Conservation (phyloP, 2,113 vertebrate genomes). For the Oreocharis arfaki region DNA sequence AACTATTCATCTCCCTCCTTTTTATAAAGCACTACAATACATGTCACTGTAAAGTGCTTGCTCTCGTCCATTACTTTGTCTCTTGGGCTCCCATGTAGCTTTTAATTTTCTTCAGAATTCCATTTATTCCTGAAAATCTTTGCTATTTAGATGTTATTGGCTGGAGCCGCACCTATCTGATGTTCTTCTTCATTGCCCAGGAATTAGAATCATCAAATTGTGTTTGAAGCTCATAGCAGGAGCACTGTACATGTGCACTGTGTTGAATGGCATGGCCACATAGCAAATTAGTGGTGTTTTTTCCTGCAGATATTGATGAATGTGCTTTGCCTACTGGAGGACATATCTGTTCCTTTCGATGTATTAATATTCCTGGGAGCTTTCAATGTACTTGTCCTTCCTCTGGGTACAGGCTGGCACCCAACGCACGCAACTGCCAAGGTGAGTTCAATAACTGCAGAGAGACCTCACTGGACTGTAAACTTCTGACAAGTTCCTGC, state of each 20-base stretch:
- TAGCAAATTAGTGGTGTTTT: background rate
- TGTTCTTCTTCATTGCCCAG: background rate
- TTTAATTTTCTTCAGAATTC: background rate
- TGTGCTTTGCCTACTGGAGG: constrained; percentile 94
- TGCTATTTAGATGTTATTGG: background rate
- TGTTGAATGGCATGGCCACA: background rate
- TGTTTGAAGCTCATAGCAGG: background rate
- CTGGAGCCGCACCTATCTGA: background rate
- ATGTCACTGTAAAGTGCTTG: background rate
- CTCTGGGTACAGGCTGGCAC: constrained; percentile 82
- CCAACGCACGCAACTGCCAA: constrained; percentile 94
- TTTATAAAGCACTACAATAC: background rate
- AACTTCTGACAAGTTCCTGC: background rate
- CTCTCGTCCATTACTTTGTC: background rate
- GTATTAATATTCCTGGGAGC: constrained; percentile 88
- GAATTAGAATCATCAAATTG: background rate
- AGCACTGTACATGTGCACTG: accelerated
- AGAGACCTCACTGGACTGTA: background rate
- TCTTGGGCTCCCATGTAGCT: background rate
- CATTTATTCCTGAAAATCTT: background rate
- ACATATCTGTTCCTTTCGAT: constrained; percentile 91
- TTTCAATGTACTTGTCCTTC: constrained; percentile 92
- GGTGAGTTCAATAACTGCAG: constrained; percentile 64
- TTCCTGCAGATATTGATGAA: constrained; percentile 89
- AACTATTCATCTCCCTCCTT: background rate